A percentile compares a stretch with the other conserved stretches of the same genome.
Conservation (phyloP, 2,797 vertebrate genomes). For the Sebastes iracundus region DNA sequence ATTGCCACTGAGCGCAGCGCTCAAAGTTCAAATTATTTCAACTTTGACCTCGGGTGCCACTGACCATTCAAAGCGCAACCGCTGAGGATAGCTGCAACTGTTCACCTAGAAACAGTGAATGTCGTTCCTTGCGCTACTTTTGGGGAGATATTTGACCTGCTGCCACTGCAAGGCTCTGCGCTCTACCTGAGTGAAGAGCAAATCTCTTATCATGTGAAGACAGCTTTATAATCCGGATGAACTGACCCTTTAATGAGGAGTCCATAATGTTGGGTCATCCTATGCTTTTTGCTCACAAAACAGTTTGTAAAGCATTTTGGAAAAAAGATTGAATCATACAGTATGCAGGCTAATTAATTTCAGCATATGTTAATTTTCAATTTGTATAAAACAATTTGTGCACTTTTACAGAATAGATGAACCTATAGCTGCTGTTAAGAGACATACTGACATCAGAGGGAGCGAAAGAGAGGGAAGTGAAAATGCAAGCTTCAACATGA, state of each 20-base stretch:
- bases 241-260: not conserved
- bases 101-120: too few species aligned
- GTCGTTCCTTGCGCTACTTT: too few species aligned
- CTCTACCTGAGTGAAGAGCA: too few species aligned
- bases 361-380: not conserved
- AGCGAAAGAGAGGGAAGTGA: not conserved
- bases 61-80: too few species aligned
- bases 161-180: too few species aligned
- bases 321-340: not conserved
- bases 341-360: not conserved
- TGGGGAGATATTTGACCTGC: too few species aligned
- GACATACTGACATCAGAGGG: not conserved
- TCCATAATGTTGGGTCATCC: not conserved
- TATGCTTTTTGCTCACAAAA: not conserved
- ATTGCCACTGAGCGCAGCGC: too few species aligned
- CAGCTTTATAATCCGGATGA: not conserved
- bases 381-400: not conserved
- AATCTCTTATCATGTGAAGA: too few species aligned
- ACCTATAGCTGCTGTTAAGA: not conserved
- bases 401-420: not conserved
- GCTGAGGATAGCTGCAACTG: too few species aligned
- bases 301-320: not conserved
- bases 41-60: too few species aligned
- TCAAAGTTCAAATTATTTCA: too few species aligned
- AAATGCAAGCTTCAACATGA: slow-evolving; percentile 19